Conservation (phyloP, 2,888 invertebrate genomes). For the Hypolimnas misippus region DNA sequence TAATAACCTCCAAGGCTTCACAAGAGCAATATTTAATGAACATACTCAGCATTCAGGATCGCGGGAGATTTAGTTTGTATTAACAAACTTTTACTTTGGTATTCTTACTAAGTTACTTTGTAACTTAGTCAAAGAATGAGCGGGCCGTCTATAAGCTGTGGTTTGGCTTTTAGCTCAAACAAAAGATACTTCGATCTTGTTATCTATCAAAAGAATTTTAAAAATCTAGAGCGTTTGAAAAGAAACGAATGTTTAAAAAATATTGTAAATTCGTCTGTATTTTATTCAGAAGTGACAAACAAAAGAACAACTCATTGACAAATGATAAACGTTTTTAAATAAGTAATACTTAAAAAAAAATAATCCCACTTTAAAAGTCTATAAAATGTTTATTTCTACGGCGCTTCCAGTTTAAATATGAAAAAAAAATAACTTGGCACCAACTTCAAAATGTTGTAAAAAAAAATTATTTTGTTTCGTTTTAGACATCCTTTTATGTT, state of each 20-base stretch:
- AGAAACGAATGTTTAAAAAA: background rate
- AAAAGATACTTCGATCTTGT: conserved; percentile 31
- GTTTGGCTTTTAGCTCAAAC: conserved; percentile 30
- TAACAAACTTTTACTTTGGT: conserved; percentile 11
- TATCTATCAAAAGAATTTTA: conserved; percentile 22
- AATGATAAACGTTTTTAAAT: background rate
- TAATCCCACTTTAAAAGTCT: no score
- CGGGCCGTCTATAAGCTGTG: conserved; percentile 11
- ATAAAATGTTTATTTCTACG: no score
- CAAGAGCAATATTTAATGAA: background rate
- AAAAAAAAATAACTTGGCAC: no score
- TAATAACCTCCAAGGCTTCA: no score
- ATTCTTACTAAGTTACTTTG: background rate
- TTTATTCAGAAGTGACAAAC: no score
- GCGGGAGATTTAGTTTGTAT: background rate
- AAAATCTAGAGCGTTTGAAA: conserved; percentile 15
- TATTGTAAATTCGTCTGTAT: background rate
- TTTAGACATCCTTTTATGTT: no score
- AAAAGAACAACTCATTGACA: background rate
- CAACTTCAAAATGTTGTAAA: no score
- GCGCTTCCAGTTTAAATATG: no score
- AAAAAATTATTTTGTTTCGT: no score
- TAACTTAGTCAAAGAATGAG: background rate
- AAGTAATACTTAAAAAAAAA: no score
- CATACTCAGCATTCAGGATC: background rate